phyloP scores from a whole-genome alignment of 92 coral and sea anemone genomes.

The Palythoa grandiflora region DNA sequence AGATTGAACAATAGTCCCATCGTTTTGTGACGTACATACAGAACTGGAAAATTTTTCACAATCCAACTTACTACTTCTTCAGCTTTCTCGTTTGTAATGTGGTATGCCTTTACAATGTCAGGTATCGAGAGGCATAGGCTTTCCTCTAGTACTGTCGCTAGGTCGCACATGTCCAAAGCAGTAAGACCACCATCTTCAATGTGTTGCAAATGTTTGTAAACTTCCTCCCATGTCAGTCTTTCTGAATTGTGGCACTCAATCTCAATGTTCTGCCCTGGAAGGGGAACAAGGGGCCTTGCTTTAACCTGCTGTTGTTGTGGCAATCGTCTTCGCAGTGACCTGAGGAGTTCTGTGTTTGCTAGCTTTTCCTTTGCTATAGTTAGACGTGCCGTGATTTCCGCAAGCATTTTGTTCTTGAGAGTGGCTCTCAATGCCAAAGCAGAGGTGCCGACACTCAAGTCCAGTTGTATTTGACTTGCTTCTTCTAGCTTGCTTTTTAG shows the following conservation, averaged over 20 bases:
- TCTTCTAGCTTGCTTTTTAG: constrained; percentile 32
- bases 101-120: constrained; percentile 23
- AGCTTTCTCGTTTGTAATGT: constrained; percentile 17
- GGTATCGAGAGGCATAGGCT: constrained; percentile 23
- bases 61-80: constrained; percentile 23
- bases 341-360: constrained; percentile 13
- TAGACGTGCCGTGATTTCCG: constrained; percentile 26
- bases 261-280: constrained; percentile 34
- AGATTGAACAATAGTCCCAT: constrained; percentile 30
- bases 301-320: constrained; percentile 36
- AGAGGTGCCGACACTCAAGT: constrained; percentile 39
- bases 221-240: constrained; percentile 21
- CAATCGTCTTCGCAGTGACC: constrained; percentile 22
- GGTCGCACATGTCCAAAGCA: constrained; percentile 22
- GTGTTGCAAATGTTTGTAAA: constrained; percentile 21
- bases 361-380: constrained; percentile 33
- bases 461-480: constrained; percentile 33
- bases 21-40: constrained; percentile 23
- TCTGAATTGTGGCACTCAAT: constrained; percentile 29
- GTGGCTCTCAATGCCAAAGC: constrained; percentile 33
- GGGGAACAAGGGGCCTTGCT: constrained; percentile 38
- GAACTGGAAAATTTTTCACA: constrained; percentile 37
- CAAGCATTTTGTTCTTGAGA: constrained; percentile 29
- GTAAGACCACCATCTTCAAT: constrained; percentile 18
- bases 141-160: constrained; percentile 23